Conservation (phyloP, 2,797 vertebrate genomes). For the Spheniscus humboldti region DNA sequence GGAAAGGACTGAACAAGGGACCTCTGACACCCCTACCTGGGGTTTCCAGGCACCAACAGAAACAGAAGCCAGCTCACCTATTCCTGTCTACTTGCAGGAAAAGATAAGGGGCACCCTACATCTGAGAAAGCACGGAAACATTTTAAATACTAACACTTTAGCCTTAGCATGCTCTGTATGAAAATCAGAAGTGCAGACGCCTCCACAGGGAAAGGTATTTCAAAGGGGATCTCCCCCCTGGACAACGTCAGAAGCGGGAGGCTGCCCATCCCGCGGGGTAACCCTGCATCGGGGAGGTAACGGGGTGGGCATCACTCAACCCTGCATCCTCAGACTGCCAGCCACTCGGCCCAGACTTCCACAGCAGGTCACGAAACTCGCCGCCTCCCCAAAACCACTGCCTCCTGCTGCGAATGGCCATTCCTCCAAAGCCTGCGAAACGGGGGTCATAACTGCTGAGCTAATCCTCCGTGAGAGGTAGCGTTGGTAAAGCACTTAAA, state of each 20-base stretch:
- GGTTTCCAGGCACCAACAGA: not conserved
- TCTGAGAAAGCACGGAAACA: not conserved
- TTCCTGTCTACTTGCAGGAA: not conserved
- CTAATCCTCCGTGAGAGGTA: not conserved
- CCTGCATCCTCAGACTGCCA: not conserved
- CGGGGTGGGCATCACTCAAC: not conserved
- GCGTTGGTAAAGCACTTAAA: not conserved
- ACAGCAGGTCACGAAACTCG: fast-evolving
- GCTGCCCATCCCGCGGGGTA: not conserved
- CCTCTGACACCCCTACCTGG: not conserved
- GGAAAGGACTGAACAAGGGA: not conserved
- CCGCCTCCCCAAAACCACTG: fast-evolving
- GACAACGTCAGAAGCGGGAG: not conserved
- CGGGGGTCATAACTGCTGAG: fast-evolving
- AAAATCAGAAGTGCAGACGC: not conserved
- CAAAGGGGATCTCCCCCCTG: not conserved
- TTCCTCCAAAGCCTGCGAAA: fast-evolving
- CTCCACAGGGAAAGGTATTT: not conserved
- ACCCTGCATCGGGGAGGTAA: not conserved
- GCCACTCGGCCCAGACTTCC: not conserved
- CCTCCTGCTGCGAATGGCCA: fast-evolving
- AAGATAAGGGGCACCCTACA: not conserved
- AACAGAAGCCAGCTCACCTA: not conserved
- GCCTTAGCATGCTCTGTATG: not conserved
- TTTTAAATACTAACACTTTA: not conserved